Conservation (phyloP, 2,113 vertebrate genomes). For the Seriola aureovittata region DNA sequence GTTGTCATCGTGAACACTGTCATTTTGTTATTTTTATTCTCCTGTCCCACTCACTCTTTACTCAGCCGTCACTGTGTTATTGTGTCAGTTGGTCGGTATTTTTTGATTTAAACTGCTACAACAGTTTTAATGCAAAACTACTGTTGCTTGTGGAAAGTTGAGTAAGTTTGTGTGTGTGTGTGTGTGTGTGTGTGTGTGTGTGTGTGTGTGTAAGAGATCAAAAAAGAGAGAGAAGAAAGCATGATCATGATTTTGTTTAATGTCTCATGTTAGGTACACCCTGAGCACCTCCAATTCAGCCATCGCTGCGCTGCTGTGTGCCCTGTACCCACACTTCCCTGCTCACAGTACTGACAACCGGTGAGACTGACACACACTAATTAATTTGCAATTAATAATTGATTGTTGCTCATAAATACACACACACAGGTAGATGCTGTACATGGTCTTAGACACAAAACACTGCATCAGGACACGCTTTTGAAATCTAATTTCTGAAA, state of each 20-base stretch:
- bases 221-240: background rate
- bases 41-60: background rate
- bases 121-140: background rate
- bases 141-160: background rate
- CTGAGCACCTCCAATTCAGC: constrained; percentile 96
- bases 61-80: background rate
- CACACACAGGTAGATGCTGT: no score
- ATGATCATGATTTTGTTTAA: constrained; percentile 6
- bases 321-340: constrained; percentile 97
- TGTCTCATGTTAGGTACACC: constrained; percentile 87
- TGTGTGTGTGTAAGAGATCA: background rate
- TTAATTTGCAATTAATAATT: no score
- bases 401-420: no score
- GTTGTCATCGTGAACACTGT: background rate
- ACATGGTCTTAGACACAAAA: background rate
- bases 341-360: constrained; percentile 98
- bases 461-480: background rate
- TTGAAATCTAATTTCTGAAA: no score
- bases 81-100: background rate
- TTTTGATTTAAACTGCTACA: background rate
- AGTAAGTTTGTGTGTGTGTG: background rate
- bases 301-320: constrained; percentile 96
- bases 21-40: constrained; percentile 23
- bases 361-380: constrained; percentile 76
- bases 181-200: background rate